These are phyloP conservation scores for Pogona vitticeps DNA, from an alignment of 2,113 vertebrate species.

Conservation along the genomic window DNA sequence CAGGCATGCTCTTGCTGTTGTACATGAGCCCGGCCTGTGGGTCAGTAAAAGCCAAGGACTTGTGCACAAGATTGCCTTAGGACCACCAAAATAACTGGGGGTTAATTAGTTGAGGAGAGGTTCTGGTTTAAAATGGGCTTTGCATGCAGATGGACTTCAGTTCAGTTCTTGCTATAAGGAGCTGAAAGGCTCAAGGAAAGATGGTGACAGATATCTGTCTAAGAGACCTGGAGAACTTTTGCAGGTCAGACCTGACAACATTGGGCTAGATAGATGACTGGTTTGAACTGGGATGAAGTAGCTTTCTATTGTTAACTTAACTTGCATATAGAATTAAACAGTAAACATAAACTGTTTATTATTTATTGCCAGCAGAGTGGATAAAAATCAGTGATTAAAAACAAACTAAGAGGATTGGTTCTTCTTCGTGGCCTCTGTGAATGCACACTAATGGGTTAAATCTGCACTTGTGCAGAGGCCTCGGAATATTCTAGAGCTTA, in stretches of 20 bases:
- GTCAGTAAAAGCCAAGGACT: not conserved
- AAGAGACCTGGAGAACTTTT: not conserved
- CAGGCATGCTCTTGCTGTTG: not conserved
- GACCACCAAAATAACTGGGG: not conserved
- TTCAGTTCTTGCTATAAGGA: not conserved
- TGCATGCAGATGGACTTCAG: not conserved
- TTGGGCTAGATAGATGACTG: not conserved
- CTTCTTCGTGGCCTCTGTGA: too few species aligned
- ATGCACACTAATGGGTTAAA: too few species aligned
- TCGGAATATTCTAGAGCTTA: too few species aligned
- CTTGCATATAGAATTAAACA: too few species aligned
- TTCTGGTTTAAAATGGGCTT: not conserved
- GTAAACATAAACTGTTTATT: not conserved
- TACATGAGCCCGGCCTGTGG: too few species aligned
- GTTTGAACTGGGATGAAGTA: not conserved
- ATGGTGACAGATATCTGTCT: not conserved
- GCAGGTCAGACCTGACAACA: not conserved
- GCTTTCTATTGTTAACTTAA: not conserved
- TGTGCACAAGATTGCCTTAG: not conserved
- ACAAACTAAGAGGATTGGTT: too few species aligned
- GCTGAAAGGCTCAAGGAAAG: not conserved
- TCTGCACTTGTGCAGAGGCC: too few species aligned
- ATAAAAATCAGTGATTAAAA: too few species aligned
- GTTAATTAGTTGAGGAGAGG: too few species aligned
- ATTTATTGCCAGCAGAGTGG: too few species aligned